Conservation (phyloP, 2,113 vertebrate genomes). For the Callopanchax toddi region DNA sequence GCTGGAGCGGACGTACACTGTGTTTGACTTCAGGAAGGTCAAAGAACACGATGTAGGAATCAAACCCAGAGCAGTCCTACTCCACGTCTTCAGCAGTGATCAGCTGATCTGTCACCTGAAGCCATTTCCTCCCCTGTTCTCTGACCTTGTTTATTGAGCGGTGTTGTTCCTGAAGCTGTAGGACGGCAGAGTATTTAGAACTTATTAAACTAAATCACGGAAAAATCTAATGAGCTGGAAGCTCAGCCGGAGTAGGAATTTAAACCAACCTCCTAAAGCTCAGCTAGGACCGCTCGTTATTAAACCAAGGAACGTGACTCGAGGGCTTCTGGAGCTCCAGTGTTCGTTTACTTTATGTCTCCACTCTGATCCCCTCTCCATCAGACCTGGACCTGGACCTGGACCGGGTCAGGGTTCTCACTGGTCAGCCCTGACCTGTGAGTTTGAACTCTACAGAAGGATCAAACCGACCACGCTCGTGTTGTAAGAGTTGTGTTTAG, state of each 20-base stretch:
- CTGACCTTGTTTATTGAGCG: constrained; percentile 55
- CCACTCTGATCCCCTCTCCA: constrained; percentile 51
- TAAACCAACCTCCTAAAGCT: constrained; percentile 75
- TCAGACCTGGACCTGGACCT: constrained; percentile 42
- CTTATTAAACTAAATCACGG: constrained; percentile 75
- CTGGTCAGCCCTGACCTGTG: not conserved
- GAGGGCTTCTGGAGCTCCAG: constrained; percentile 48
- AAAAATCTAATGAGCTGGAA: constrained; percentile 63
- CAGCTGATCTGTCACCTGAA: constrained; percentile 9
- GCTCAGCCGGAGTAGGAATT: constrained; percentile 63
- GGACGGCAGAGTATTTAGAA: constrained; percentile 64
- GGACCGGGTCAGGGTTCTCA: constrained; percentile 32
- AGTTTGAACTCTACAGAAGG: constrained; percentile 5
- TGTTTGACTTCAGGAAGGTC: constrained; percentile 49
- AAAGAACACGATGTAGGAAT: constrained; percentile 7
- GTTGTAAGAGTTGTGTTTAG: constrained; percentile 25
- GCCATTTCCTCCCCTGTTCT: constrained; percentile 27
- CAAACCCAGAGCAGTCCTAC: not conserved
- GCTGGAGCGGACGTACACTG: constrained; percentile 45
- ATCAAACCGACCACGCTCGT: constrained; percentile 5
- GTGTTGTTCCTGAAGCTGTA: constrained; percentile 56
- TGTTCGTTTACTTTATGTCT: constrained; percentile 49
- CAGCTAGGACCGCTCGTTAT: constrained; percentile 59
- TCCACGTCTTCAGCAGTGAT: constrained; percentile 1
- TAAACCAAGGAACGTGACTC: constrained; percentile 61